phyloP scores from a whole-genome alignment of 2,113 vertebrate species.

The Bagarius yarrelli region DNA sequence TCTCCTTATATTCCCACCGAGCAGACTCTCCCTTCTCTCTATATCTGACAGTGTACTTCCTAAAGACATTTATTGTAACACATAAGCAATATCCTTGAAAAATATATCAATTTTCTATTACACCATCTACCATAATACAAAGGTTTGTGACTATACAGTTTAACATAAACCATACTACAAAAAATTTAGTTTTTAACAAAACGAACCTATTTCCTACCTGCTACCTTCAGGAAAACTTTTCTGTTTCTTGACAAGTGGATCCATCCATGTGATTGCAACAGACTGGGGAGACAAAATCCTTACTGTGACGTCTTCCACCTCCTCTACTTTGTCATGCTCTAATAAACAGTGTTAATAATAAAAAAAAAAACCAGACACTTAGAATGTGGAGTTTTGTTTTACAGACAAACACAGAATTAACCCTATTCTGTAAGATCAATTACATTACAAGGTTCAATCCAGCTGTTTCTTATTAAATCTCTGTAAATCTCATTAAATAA shows the following conservation, averaged over 20 bases:
- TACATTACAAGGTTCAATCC: background rate
- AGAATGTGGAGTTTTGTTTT: background rate
- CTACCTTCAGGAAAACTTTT: constrained; percentile 63
- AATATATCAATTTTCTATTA: background rate
- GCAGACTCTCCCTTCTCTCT: constrained; percentile 94
- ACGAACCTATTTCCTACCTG: constrained; percentile 58
- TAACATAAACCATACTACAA: background rate
- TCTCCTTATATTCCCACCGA: constrained; percentile 90
- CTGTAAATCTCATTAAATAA: background rate
- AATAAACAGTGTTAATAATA: constrained; percentile 47
- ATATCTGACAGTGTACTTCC: constrained; percentile 86
- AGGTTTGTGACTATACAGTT: background rate
- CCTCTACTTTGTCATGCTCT: constrained; percentile 82
- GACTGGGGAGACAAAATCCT: constrained; percentile 95
- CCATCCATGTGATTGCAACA: constrained; percentile 90
- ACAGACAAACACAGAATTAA: background rate
- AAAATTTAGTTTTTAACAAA: background rate
- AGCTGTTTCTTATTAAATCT: background rate
- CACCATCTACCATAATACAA: too few species aligned
- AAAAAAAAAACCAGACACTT: background rate
- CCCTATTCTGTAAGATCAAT: background rate
- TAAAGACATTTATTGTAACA: constrained; percentile 53
- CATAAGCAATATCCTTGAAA: background rate
- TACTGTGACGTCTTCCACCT: constrained; percentile 83
- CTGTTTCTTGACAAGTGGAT: constrained; percentile 82